Conservation (phyloP, 2,797 vertebrate genomes). For the Leptoclinus maculatus region DNA sequence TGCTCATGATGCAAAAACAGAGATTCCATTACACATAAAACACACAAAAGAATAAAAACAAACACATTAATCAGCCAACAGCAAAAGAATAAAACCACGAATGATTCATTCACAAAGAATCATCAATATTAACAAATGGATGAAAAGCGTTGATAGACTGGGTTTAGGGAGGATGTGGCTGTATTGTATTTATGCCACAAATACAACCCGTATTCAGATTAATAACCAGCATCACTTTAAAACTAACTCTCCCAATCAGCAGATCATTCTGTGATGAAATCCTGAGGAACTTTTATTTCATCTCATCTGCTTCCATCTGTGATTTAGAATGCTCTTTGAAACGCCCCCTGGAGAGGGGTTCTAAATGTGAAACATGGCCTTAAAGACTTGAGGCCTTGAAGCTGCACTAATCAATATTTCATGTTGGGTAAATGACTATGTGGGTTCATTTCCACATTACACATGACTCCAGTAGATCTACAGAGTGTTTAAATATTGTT, state of each 20-base stretch:
- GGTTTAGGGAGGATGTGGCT: not conserved
- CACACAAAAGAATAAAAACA: slow-evolving; percentile 18
- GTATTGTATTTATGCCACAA: not conserved
- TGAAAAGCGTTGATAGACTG: slow-evolving; percentile 1
- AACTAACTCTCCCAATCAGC: not conserved
- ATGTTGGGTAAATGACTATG: not conserved
- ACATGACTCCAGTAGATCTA: not conserved
- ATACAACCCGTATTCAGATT: not conserved
- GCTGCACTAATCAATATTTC: not conserved
- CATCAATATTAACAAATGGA: slow-evolving; percentile 31
- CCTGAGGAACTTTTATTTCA: not conserved
- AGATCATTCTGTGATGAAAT: not conserved
- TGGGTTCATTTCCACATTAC: not conserved
- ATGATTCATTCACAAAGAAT: slow-evolving; percentile 46
- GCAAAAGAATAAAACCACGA: slow-evolving; percentile 31
- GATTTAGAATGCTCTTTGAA: not conserved
- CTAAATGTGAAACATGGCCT: not conserved
- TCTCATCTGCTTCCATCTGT: not conserved
- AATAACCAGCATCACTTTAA: not conserved
- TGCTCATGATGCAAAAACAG: slow-evolving; percentile 14
- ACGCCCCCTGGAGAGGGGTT: not conserved
- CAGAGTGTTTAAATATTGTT: too few relatives aligned
- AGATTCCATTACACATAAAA: slow-evolving; percentile 1
- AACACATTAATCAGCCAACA: slow-evolving; percentile 37
- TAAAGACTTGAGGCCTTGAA: not conserved